These are phyloP conservation scores for Pocillopora damicornis DNA, from an alignment of 64 coral and sea anemone genomes.

Conservation along the genomic window DNA sequence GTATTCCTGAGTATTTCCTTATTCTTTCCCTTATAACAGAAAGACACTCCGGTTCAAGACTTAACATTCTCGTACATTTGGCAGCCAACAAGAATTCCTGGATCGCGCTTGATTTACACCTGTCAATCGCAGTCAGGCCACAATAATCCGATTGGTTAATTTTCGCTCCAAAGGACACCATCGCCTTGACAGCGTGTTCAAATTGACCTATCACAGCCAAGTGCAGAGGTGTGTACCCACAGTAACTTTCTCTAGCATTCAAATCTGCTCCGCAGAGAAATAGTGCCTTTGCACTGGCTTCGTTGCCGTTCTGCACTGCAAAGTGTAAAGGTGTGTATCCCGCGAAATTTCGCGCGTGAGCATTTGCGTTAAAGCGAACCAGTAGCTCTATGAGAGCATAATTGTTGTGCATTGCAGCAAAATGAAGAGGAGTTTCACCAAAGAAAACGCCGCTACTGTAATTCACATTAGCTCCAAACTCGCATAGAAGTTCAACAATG, in stretches of 20 bases:
- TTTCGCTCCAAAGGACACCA: conserved; percentile 41
- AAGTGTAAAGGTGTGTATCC: conserved; percentile 76
- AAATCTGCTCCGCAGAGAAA: conserved; percentile 64
- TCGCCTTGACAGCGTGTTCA: conserved; percentile 36
- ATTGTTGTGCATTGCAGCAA: conserved; percentile 29
- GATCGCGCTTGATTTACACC: conserved; percentile 40
- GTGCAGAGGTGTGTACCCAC: conserved; percentile 65
- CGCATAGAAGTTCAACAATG: conserved; percentile 39
- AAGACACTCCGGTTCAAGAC: conserved; percentile 5
- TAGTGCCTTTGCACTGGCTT: conserved; percentile 39
- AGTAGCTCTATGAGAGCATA: conserved; percentile 30
- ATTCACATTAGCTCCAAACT: conserved; percentile 72
- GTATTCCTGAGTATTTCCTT: neutral
- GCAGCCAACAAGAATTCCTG: conserved; percentile 7
- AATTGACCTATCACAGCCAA: conserved; percentile 54
- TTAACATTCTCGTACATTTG: neutral
- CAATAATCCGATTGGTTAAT: conserved; percentile 38
- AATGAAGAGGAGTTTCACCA: conserved; percentile 71
- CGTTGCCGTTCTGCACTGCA: conserved; percentile 49
- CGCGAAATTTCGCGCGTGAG: conserved; percentile 61
- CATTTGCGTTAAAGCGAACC: conserved; percentile 37
- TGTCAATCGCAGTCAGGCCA: conserved; percentile 57
- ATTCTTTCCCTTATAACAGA: neutral
- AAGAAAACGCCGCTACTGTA: conserved; percentile 53
- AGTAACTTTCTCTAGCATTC: conserved; percentile 58